phyloP scores from a whole-genome alignment of 1,140 invertebrate genomes.

The Globodera rostochiensis region DNA sequence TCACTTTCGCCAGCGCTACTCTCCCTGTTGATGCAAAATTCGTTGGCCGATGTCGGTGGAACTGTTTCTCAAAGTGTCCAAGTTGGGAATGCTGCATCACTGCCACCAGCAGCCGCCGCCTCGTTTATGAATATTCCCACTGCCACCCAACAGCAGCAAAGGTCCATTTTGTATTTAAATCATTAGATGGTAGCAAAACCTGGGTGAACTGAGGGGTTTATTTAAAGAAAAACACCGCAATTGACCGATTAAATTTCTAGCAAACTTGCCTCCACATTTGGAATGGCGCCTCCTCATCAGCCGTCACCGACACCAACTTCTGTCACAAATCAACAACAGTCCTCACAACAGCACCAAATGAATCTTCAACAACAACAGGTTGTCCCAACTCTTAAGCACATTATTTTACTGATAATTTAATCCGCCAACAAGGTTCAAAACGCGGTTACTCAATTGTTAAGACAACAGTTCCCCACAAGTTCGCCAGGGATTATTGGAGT shows the following conservation, averaged over 20 bases:
- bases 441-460: constrained; percentile 21
- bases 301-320: background rate
- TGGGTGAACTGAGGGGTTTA: too few species aligned
- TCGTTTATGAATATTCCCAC: background rate
- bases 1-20: background rate
- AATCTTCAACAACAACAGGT: constrained; percentile 26
- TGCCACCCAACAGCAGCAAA: background rate
- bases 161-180: background rate
- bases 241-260: background rate
- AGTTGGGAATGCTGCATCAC: background rate
- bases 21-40: background rate
- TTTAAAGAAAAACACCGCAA: background rate
- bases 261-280: background rate
- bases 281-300: background rate
- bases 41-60: background rate
- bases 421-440: constrained; percentile 21
- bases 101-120: too few species aligned
- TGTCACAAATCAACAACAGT: background rate
- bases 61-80: background rate
- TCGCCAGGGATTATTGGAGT: background rate
- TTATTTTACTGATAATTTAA: constrained; percentile 1
- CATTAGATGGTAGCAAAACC: too few species aligned
- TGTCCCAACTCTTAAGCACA: background rate
- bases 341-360: constrained; percentile 24
- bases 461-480: constrained; percentile 11